Base-by-base conservation (phyloP, 2,113 vertebrate genomes). In the Protobothrops flavoviridis region DNA sequence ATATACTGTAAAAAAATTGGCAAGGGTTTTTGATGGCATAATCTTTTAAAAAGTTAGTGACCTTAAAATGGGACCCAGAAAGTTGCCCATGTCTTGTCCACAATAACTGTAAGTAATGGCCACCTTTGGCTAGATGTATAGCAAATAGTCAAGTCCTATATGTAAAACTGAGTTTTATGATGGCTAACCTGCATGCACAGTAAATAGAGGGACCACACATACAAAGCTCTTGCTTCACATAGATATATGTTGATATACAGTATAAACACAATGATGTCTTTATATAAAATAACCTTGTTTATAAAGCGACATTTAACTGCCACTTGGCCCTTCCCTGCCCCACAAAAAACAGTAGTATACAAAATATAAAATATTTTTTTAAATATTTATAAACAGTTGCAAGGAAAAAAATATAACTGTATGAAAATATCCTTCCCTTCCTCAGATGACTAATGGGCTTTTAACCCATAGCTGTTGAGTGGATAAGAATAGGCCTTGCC, bases 311-410 rank as follows among this genome's bases (percentile, higher is more conserved):
- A 97, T 98, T 98, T 98, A 97, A 98, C 98, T 97, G 97, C 97
- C 97, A 97, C 97, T 96, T 85, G 61, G 90, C 95, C 97, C 97
- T 97, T 97, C 97, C 97, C 97, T 94, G 0, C 96, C 97, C 97
- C 97, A 97, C 96, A 96, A 97, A 98, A 89, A 98, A 97, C 97
- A 98, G 99, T 98, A 98, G 98, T 99, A 99, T 99, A 99, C 99
- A 99, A 99, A 99, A 99, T 99, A 99, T 99, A 99, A 99, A 98
- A 99, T 99, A 99, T 99, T 98, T 92, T 88, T 90, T 99, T 99
- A 99, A 99, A 99, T 99, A 99, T 98, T 98, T 99, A 99, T 98
- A 99, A 99, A 99, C 98, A 98, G 81, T 98, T 53, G 98, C 98
- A 98, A 99, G 99, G 39, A 93, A 99, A 99, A 99, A 99, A 99